Evolutionary conservation across 1,140 invertebrate species (phyloP).

Genomic region (Odontomachus brunneus): DNA sequence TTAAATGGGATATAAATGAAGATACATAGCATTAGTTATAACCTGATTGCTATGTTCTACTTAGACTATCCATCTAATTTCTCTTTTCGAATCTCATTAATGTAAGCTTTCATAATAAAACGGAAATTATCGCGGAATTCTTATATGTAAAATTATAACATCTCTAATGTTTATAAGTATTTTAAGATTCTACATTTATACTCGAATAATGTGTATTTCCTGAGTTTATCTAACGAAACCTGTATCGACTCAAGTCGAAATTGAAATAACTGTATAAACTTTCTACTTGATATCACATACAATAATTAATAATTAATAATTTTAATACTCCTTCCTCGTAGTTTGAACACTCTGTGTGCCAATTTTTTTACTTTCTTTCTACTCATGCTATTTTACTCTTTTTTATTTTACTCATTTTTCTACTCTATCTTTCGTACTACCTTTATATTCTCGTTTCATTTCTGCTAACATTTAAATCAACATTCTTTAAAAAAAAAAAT

Average conservation of each 20-base stretch:
- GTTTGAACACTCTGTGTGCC: not conserved
- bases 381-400: not conserved
- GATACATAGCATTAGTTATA: slow-evolving; percentile 41
- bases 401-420: slow-evolving; percentile 13
- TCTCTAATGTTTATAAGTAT: too few relatives aligned
- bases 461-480: not conserved
- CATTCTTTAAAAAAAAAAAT: too few relatives aligned
- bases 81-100: slow-evolving; percentile 8
- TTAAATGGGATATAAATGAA: not conserved
- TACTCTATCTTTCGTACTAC: not conserved
- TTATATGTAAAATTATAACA: too few relatives aligned
- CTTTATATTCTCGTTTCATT: not conserved
- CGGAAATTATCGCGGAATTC: too few relatives aligned
- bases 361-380: slow-evolving; percentile 40
- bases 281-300: not conserved
- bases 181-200: not conserved
- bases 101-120: not conserved
- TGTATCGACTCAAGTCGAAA: not conserved
- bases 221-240: not conserved
- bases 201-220: not conserved
- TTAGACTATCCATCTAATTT: slow-evolving; percentile 7
- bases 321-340: too few relatives aligned
- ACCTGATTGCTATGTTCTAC: slow-evolving; percentile 26
- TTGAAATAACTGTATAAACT: not conserved
- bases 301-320: too few relatives aligned